Evolutionary conservation across 2,888 invertebrate genomes (phyloP), one percentile per base, ranked within the genome.

Genomic region (Microplitis deprimator): DNA sequence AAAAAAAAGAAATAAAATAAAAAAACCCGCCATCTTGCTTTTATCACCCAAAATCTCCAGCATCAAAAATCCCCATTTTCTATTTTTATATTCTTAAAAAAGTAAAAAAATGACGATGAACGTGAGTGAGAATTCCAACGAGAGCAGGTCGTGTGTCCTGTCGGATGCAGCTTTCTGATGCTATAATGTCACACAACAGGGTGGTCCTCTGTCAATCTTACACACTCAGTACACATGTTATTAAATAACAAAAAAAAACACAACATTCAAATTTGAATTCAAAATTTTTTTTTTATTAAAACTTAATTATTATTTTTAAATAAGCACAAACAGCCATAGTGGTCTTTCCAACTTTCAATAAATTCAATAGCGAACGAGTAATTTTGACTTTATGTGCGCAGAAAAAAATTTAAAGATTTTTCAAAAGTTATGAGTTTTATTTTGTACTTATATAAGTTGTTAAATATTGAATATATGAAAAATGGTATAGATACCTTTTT

Each of bases 141-240:
- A 84, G 83, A 84, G 83, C 86, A 83, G 83, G 84, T 85, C 82
- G 81, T 83, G 77, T 77, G 77, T 79, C 77, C 67, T 62, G 73
- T 74, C 74, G 65, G 67, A 72, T 76, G 74, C 73, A 77, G 41
- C 62, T 77, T 62, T 75, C 64, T 68, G 50, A 50, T 50, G 50
- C 71, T 61, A 29, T 60, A 69, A 69, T 64, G 70, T 75, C 77
- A 77, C 77, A 77, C 77, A 77, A 69, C 71, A 70, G 87, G 88
- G 88, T 88, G 88, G 88, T 88, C 88, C 83, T 82, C 83, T 87
- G 87, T 88, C 88, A 88, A 87, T 88, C 87, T 86, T 82, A 78
- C 87, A 29, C 29, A 29, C 29, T 29, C 29, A 29, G 4, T 29
- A 86, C 84, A 87, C 85, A 86, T 83, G 84, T 85, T 82, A 65